Percentiles rank a stretch among this genome's conserved stretches.
Evolutionary conservation across 2,113 vertebrate genomes (phyloP).

Genomic region (Setophaga kirtlandii): DNA sequence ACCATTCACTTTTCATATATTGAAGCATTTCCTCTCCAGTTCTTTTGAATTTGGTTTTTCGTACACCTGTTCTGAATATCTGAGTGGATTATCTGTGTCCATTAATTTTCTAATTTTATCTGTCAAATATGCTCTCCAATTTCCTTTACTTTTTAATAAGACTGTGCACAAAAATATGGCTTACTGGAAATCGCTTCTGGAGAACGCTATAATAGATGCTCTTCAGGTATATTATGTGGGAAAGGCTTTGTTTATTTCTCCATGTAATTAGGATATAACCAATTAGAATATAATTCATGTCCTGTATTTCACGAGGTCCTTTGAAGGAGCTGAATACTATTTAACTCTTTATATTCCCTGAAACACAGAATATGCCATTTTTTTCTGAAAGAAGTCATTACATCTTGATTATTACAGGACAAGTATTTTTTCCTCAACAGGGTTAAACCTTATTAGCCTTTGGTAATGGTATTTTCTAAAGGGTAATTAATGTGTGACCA

Average conservation of each 20-base stretch:
- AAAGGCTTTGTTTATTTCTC: conserved; percentile 20
- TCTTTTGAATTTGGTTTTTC: conserved; percentile 3
- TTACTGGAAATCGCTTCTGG: conserved; percentile 44
- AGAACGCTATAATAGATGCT: conserved; percentile 17
- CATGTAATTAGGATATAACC: conserved; percentile 9
- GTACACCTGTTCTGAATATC: background rate
- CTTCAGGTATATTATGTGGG: background rate
- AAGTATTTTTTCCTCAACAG: background rate
- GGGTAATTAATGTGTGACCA: conserved; percentile 3
- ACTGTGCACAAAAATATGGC: background rate
- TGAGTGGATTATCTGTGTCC: conserved; percentile 16
- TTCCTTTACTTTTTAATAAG: conserved; percentile 54
- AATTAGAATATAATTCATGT: background rate
- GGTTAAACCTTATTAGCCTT: conserved; percentile 4
- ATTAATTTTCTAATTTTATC: conserved; percentile 63
- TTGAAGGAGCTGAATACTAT: background rate
- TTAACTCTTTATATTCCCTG: background rate
- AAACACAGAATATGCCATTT: background rate
- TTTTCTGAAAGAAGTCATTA: background rate
- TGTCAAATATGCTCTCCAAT: conserved; percentile 29
- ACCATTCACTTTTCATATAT: background rate
- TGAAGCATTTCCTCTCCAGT: background rate
- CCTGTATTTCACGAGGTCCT: background rate
- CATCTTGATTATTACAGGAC: background rate
- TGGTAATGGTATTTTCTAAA: conserved; percentile 31